A percentile compares a stretch with the other conserved stretches of the same genome.
phyloP scores from a whole-genome alignment of 23 tunicate genomes.

The Styela plicata region DNA sequence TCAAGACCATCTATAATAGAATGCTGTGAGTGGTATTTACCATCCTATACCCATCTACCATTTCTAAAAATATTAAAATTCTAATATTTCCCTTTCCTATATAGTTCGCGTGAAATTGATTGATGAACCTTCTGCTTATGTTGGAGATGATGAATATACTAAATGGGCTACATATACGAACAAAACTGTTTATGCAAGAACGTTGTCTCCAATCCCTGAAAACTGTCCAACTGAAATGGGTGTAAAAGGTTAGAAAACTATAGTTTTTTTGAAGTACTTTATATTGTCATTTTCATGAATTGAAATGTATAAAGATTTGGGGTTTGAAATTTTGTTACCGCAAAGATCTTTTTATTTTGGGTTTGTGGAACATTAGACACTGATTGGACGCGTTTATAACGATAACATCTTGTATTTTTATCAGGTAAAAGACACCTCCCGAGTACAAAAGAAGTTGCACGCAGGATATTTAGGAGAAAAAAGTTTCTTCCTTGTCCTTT shows the following conservation, averaged over 20 bases:
- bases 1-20: background rate
- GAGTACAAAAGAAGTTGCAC: no score
- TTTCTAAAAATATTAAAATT: background rate
- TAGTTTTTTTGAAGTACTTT: no score
- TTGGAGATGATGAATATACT: constrained; percentile 31
- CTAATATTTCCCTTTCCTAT: background rate
- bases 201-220: constrained; percentile 51
- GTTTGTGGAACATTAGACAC: no score
- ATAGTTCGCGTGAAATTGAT: background rate
- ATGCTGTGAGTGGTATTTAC: no score
- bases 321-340: background rate
- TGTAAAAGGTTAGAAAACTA: constrained; percentile 33
- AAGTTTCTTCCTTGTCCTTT: constrained; percentile 42
- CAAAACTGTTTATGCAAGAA: constrained; percentile 46
- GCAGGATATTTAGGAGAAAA: constrained; percentile 5
- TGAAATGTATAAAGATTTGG: background rate
- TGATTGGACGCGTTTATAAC: background rate
- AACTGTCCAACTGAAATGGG: constrained; percentile 76
- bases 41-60: no score
- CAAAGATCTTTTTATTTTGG: background rate
- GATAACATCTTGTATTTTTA: no score
- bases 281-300: no score
- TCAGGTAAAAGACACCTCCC: no score
- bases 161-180: constrained; percentile 45
- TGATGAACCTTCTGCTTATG: constrained; percentile 41